Evolutionary conservation across 2,797 vertebrate species (phyloP).

Genomic region (Miichthys miiuy): DNA sequence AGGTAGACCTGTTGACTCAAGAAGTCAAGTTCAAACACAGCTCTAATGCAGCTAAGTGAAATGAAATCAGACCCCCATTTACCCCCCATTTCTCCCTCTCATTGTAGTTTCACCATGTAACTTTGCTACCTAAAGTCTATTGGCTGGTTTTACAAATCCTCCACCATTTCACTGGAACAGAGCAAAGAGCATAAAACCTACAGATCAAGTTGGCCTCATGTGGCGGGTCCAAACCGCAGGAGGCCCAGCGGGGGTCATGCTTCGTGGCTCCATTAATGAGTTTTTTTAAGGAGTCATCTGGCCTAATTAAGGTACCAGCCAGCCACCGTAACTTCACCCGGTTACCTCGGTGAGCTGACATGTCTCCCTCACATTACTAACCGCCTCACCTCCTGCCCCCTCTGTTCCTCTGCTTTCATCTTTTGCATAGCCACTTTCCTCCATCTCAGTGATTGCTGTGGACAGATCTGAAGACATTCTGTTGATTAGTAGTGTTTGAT

Average conservation of each 20-base stretch:
- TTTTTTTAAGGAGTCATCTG: slow-evolving; percentile 57
- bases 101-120: not conserved
- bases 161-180: slow-evolving; percentile 13
- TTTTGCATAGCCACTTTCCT: slow-evolving; percentile 40
- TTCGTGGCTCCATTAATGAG: slow-evolving; percentile 61
- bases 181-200: slow-evolving; percentile 42
- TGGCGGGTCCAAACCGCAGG: slow-evolving; percentile 18
- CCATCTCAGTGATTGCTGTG: slow-evolving; percentile 56
- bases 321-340: slow-evolving; percentile 45
- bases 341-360: slow-evolving; percentile 43
- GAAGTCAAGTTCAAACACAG: not conserved
- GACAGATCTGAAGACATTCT: slow-evolving; percentile 45
- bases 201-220: slow-evolving; percentile 35
- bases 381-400: slow-evolving; percentile 21
- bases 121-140: not conserved
- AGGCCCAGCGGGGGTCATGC: slow-evolving; percentile 39
- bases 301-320: slow-evolving; percentile 63
- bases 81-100: not conserved
- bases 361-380: slow-evolving; percentile 48
- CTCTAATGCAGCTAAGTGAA: not conserved
- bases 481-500: slow-evolving; percentile 60
- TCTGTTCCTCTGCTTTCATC: slow-evolving; percentile 58
- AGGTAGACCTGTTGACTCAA: not conserved
- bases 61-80: not conserved
- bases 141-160: slow-evolving; percentile 1